Base-by-base conservation (phyloP, 1,140 invertebrate species). In the Leptinotarsa texana region DNA sequence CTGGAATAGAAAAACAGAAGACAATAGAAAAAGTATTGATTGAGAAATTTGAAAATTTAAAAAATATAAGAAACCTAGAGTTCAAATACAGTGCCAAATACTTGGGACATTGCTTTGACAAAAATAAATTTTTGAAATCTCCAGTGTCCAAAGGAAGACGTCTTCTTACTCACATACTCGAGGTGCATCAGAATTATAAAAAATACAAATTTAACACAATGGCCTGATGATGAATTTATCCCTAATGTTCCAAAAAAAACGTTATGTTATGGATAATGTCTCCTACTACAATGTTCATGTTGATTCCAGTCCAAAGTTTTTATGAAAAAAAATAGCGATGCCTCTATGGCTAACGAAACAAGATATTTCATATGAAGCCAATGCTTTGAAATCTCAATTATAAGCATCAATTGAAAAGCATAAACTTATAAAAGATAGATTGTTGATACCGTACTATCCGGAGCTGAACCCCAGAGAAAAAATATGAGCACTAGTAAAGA, bases 41-140 rank as follows among this genome's bases (percentile, higher is more conserved):
- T 18, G 22, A 69, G 48, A 47, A 42, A 42, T 69, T 13, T 17
- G 67, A 69, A 69, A 69, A n/a, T 69, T 69, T 5, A 69, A 33
- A 47, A 49, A 69, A 49, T 69, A 48, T 33, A 69, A 49, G 27
- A 17, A 69, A 47, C 17, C 27, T 42, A 69, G 18, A 69, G 21
- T 49, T 18, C 33, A 4, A 3, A 48, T 49, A 49, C 0, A 4
- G 33, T 47, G 17, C 27, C 33, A 42, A 42, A 69, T 13, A 22
- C 33, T 15, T 69, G 67, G 33, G 17, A 69, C 18, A 8, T 33
- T 6, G 27, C 27, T 42, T 33, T 49, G 42, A 13, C 27, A 69
- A 42, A 42, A 47, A 42, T 47, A 69, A 48, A 69, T 42, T 6
- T 49, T 22, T 69, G 8, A 69, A 69, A 69, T 47, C 1, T 15